A percentile compares a stretch with the other conserved stretches of the same genome.
phyloP scores from a whole-genome alignment of 2,888 invertebrate genomes.

The Cerastoderma edule region DNA sequence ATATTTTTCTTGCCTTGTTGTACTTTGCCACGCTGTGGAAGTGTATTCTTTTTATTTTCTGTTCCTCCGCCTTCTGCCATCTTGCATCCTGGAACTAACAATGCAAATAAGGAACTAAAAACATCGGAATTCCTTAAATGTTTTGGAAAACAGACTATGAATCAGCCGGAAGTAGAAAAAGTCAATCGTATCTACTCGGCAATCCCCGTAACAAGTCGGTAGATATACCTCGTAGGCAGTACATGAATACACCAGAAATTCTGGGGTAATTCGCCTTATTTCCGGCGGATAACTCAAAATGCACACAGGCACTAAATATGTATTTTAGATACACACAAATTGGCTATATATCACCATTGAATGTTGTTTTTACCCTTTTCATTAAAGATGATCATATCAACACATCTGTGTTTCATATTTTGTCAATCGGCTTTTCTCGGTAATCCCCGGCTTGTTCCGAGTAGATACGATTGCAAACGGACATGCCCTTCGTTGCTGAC shows the following conservation, averaged over 20 bases:
- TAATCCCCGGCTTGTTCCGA: too few species aligned
- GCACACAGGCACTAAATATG: not conserved
- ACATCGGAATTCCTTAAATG: not conserved
- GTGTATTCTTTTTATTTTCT: constrained; percentile 51
- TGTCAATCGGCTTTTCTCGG: too few species aligned
- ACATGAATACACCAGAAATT: not conserved
- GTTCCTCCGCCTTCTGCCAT: constrained; percentile 45
- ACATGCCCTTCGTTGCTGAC: too few species aligned
- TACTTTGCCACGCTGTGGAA: constrained; percentile 70
- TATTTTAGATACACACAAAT: not conserved
- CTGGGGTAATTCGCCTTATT: not conserved
- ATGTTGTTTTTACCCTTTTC: too few species aligned
- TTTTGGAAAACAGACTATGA: constrained; percentile 19
- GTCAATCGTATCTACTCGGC: constrained; percentile 8
- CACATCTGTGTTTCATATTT: too few species aligned
- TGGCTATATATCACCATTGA: too few species aligned
- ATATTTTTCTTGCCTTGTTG: constrained; percentile 57
- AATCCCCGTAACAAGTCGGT: too few species aligned
- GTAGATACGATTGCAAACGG: too few species aligned
- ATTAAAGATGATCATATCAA: too few species aligned
- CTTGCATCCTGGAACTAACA: not conserved
- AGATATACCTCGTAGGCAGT: not conserved
- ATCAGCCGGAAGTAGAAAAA: constrained; percentile 32
- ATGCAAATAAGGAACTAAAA: not conserved
- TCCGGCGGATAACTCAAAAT: not conserved